Percentiles rank a stretch among this genome's conserved stretches.
phyloP scores from a whole-genome alignment of 2,113 vertebrate species.

The Naja naja region DNA sequence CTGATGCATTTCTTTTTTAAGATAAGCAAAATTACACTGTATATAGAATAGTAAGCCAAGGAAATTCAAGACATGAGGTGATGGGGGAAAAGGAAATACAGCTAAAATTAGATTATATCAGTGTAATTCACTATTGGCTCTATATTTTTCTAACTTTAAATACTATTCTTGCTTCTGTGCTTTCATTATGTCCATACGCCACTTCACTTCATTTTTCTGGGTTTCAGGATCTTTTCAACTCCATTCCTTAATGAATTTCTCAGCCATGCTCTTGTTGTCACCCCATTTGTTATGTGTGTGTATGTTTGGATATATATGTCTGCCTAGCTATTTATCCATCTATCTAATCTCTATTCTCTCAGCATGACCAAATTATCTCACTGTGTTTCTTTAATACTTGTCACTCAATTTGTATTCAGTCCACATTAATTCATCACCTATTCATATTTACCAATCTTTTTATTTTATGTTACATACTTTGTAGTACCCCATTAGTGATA shows the following conservation, averaged over 20 bases:
- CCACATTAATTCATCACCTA: neutral
- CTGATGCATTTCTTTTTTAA: neutral
- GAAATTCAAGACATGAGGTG: neutral
- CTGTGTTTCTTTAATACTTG: neutral
- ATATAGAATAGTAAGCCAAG: neutral
- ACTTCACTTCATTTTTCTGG: neutral
- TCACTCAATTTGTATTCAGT: neutral
- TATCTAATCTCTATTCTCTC: neutral
- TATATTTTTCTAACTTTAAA: neutral
- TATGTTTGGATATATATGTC: neutral
- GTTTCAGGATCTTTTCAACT: neutral
- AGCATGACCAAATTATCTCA: neutral
- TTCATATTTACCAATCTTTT: neutral
- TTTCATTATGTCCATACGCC: neutral
- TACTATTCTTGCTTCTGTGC: neutral
- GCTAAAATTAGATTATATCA: neutral
- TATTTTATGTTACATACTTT: neutral
- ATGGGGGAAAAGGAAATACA: neutral
- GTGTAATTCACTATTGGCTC: neutral
- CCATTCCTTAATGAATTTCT: neutral
- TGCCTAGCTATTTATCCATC: neutral
- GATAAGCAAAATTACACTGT: neutral
- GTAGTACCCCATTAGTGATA: neutral
- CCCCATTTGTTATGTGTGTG: neutral
- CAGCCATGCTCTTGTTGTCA: neutral